Evolutionary conservation across 2,888 invertebrate genomes (phyloP).

Genomic region (Mactromeris polynyma): DNA sequence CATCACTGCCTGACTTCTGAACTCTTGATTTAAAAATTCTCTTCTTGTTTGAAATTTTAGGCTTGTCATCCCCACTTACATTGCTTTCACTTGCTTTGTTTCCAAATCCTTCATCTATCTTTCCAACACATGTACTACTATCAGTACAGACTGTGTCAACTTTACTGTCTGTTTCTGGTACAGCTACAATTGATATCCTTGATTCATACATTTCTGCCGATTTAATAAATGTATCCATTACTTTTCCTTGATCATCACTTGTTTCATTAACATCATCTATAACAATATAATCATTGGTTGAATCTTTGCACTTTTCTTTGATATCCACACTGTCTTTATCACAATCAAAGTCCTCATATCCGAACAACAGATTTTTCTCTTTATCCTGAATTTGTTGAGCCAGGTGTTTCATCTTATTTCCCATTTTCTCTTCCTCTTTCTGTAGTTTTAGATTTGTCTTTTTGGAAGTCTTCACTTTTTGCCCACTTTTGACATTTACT

Average conservation of each 20-base stretch:
- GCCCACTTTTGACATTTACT: neutral
- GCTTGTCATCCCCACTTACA: neutral
- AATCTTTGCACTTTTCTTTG: neutral
- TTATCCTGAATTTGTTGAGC: slow-evolving; percentile 43
- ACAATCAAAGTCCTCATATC: slow-evolving; percentile 47
- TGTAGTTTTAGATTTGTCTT: slow-evolving; percentile 15
- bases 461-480: neutral
- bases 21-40: slow-evolving; percentile 64
- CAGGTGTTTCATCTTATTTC: slow-evolving; percentile 50
- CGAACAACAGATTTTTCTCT: slow-evolving; percentile 45
- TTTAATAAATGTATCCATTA: neutral
- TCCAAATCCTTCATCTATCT: neutral
- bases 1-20: neutral
- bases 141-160: neutral
- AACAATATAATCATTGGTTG: neutral
- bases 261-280: neutral
- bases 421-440: slow-evolving; percentile 52
- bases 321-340: neutral
- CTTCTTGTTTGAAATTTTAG: slow-evolving; percentile 41
- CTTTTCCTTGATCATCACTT: neutral
- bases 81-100: neutral
- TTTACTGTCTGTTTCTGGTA: neutral
- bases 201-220: neutral
- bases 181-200: neutral
- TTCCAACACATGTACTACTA: neutral